phyloP scores from a whole-genome alignment of 1,140 invertebrate species.

The Cydia pomonella region DNA sequence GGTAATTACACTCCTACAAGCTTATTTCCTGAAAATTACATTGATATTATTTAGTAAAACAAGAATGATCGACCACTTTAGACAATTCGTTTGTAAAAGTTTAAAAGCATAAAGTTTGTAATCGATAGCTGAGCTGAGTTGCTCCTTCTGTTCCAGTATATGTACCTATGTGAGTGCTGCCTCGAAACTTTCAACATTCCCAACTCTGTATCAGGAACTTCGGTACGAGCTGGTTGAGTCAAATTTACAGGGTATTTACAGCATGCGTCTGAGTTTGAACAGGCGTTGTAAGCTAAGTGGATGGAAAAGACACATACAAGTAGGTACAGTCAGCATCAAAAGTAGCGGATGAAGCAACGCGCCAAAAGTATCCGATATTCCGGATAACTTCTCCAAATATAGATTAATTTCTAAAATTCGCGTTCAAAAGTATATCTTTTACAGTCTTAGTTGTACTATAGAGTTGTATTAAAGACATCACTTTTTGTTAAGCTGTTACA shows the following conservation, averaged over 20 bases:
- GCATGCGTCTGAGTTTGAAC: not conserved
- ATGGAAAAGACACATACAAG: not conserved
- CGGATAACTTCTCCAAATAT: too few species aligned
- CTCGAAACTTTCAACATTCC: conserved; percentile 24
- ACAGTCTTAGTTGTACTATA: too few species aligned
- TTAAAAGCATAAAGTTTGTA: conserved; percentile 18
- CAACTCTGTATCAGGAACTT: conserved; percentile 16
- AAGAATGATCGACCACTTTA: not conserved
- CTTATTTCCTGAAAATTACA: not conserved
- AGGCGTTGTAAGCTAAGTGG: conserved; percentile 11
- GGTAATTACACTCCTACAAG: not conserved
- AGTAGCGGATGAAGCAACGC: too few species aligned
- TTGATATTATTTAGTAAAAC: not conserved
- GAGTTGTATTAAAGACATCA: too few species aligned
- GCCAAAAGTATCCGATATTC: too few species aligned
- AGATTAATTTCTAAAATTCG: too few species aligned
- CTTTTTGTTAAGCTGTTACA: too few species aligned
- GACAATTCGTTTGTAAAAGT: conserved; percentile 1
- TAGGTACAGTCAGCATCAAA: too few species aligned
- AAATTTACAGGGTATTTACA: conserved; percentile 29
- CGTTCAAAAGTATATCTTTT: too few species aligned
- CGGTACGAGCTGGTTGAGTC: not conserved
- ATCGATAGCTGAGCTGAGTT: conserved; percentile 15
- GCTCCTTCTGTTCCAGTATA: not conserved
- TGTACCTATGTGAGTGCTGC: not conserved